phyloP scores from a whole-genome alignment of 2,888 invertebrate genomes.

The Pomacea canaliculata region DNA sequence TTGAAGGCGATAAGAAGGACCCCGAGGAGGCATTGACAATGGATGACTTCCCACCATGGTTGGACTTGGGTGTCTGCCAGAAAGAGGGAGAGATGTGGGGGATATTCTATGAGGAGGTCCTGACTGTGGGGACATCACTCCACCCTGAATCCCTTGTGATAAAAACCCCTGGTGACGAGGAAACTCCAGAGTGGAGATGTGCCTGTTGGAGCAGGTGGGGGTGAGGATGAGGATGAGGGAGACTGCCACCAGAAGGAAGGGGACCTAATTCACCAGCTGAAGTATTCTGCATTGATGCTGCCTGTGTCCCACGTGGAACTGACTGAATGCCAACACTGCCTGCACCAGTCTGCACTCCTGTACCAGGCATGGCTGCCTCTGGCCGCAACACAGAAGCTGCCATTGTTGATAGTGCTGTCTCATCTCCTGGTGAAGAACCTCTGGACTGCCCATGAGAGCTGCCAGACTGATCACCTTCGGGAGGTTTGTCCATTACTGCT shows the following conservation, averaged over 20 bases:
- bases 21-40: constrained; percentile 25
- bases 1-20: constrained; percentile 29
- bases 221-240: not conserved
- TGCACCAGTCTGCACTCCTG: no score
- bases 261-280: not conserved
- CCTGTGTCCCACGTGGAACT: no score
- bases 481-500: constrained; percentile 10
- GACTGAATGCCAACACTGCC: no score
- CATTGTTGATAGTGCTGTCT: constrained; percentile 4
- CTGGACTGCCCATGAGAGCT: not conserved
- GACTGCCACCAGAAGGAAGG: not conserved
- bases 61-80: constrained; percentile 6
- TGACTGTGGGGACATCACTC: not conserved
- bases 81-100: constrained; percentile 14
- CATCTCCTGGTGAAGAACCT: constrained; percentile 33
- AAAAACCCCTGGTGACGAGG: not conserved
- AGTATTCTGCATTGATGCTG: not conserved
- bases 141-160: no score
- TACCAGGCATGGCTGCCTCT: no score
- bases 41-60: constrained; percentile 24
- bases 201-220: not conserved
- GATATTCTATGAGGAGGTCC: constrained; percentile 14
- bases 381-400: no score
- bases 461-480: not conserved
- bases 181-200: constrained; percentile 6